Evolutionary conservation across 2,888 invertebrate species (phyloP).

Genomic region (Anagyrus pseudococci): DNA sequence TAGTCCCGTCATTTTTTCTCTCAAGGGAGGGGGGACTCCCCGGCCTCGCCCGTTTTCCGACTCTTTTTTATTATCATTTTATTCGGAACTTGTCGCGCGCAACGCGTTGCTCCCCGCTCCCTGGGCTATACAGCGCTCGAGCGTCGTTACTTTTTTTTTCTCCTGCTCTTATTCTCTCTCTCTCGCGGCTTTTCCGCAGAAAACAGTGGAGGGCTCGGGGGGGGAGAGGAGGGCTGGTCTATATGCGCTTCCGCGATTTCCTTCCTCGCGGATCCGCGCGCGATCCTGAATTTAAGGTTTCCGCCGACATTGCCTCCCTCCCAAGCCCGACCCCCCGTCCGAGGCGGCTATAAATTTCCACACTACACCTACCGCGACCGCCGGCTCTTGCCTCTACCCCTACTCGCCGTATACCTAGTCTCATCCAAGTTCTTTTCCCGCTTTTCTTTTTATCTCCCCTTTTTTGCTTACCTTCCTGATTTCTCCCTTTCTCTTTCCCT

Average conservation of each 20-base stretch:
- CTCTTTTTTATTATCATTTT: too few relatives aligned
- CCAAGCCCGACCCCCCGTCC: too few relatives aligned
- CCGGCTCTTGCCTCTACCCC: too few relatives aligned
- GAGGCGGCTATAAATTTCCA: conserved; percentile 42
- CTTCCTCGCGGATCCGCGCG: conserved; percentile 41
- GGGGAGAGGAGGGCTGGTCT: conserved; percentile 23
- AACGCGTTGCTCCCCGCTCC: too few relatives aligned
- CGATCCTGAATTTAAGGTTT: conserved; percentile 60
- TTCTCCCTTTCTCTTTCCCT: neutral
- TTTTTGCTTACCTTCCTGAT: neutral
- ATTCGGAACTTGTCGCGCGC: too few relatives aligned
- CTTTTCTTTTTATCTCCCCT: neutral
- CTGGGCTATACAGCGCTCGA: too few relatives aligned
- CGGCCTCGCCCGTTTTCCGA: too few relatives aligned
- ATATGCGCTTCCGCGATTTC: conserved; percentile 27
- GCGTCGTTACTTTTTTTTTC: conserved; percentile 10
- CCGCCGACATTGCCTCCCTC: conserved; percentile 51
- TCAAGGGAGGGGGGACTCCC: too few relatives aligned
- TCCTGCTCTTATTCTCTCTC: conserved; percentile 7
- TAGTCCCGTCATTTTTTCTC: too few relatives aligned
- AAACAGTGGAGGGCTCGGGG: too few relatives aligned
- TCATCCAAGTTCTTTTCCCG: too few relatives aligned
- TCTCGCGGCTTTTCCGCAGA: conserved; percentile 9
- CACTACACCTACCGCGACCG: conserved; percentile 36
- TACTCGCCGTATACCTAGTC: too few relatives aligned